Percentiles rank a stretch among this genome's conserved stretches.
Conservation (phyloP, 2,113 vertebrate species). For the Cebus imitator region DNA sequence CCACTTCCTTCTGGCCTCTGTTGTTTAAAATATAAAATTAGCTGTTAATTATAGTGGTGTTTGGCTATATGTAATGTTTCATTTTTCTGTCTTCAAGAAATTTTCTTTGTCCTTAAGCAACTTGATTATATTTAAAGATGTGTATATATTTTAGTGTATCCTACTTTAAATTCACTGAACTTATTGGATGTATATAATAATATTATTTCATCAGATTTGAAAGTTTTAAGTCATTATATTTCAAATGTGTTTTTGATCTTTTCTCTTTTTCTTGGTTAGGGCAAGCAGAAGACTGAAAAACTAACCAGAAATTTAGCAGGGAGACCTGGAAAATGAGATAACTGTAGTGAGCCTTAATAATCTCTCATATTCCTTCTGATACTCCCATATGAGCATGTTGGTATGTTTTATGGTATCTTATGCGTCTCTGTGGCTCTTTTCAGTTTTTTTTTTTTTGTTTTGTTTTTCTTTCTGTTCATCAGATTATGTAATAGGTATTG, state of each 20-base stretch:
- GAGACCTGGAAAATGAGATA: background rate
- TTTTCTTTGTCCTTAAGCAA: background rate
- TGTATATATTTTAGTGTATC: background rate
- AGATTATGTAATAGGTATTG: background rate
- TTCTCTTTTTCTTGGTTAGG: background rate
- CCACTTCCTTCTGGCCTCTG: background rate
- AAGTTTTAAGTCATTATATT: background rate
- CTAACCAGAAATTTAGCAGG: background rate
- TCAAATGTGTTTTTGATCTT: background rate
- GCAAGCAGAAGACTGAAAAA: background rate
- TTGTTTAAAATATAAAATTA: background rate
- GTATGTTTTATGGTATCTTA: background rate
- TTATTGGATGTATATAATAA: background rate
- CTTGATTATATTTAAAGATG: background rate
- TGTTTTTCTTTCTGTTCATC: background rate
- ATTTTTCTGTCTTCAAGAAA: background rate
- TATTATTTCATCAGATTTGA: background rate
- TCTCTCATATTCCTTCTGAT: background rate
- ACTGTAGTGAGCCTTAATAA: background rate
- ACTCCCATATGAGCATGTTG: too few relatives aligned
- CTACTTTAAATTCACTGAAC: background rate
- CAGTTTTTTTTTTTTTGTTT: background rate
- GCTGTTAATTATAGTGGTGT: background rate
- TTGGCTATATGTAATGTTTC: background rate
- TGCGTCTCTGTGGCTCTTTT: background rate